Evolutionary conservation across 2,113 vertebrate genomes (phyloP).

Genomic region (Trogon melanurus): DNA sequence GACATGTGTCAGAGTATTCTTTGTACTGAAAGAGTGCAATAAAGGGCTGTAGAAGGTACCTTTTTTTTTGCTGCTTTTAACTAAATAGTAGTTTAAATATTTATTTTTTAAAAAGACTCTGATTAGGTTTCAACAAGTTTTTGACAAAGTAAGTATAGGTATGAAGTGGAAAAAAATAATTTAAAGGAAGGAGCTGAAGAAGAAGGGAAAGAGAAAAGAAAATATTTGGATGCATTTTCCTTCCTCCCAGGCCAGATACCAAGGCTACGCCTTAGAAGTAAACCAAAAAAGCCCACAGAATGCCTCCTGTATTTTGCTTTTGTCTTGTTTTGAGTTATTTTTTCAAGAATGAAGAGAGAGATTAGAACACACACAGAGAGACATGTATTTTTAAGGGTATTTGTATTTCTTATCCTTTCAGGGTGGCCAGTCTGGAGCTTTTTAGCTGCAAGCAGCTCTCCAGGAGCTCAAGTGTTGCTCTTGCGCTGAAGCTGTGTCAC

Average conservation of each 20-base stretch:
- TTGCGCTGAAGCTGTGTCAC: not conserved
- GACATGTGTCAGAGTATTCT: not conserved
- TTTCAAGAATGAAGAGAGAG: not conserved
- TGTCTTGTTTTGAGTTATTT: not conserved
- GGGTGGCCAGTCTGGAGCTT: not conserved
- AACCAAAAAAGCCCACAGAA: not conserved
- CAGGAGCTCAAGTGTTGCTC: not conserved
- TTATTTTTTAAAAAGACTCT: not conserved
- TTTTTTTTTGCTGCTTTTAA: not conserved
- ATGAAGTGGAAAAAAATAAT: not conserved
- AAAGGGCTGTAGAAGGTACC: not conserved
- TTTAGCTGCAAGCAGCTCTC: not conserved
- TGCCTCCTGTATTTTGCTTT: accelerated
- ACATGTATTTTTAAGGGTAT: not conserved
- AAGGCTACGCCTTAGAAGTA: not conserved
- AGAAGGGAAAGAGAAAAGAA: not conserved
- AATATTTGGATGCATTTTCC: not conserved
- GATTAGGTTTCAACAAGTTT: not conserved
- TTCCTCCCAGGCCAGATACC: not conserved
- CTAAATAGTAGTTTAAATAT: not conserved
- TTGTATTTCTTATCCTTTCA: accelerated
- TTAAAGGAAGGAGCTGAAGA: not conserved
- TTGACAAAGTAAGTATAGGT: not conserved
- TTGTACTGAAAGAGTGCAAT: not conserved
- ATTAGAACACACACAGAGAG: not conserved